Base-by-base conservation (phyloP, 2,113 vertebrate species). In the Opisthocomus hoazin region DNA sequence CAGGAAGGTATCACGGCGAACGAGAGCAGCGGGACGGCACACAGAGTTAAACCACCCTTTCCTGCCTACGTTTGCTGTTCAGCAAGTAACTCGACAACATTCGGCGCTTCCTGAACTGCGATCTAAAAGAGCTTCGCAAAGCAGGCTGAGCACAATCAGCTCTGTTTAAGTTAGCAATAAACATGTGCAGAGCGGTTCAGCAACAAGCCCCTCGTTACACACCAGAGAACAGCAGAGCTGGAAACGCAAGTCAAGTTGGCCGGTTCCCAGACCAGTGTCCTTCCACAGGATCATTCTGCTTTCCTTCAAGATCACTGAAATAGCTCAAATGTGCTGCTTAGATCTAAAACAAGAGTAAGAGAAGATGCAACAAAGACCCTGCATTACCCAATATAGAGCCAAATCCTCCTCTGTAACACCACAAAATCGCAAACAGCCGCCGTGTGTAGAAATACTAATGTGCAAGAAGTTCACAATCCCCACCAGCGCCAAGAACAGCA, bases 281-380 rank as follows among this genome's bases (percentile, higher is more conserved):
- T 94, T 93, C 79, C 92, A 84, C 69, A 68, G 73, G 74, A 90
- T 48, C 83, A 51, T 54, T 83, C 73, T 78, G 85, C 83, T 68
- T 93, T 85, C 88, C 76, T 90, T 91, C 43, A 26, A 61, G 41
- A 95, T 53, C 83, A 81, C 83, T 81, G 76, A 96, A 94, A 97
- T 87, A 95, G 93, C 92, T 93, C 86, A 94, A 53, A 66, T 64
- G 71, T 26, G 27, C 93, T 86, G 83, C 79, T 9, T 54, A 29
- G 39, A 60, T 74, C 92, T 93, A 93, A 95, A 95, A 90, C 89
- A 92, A 84, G 92, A 80, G 75, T 27, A 79, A 73, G 43, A 84
- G 24, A 81, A 90, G 83, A 90, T 57, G 57, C 53, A 83, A 78
- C 36, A 77, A 61, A 74, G 81, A 86, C 68, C 57, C 64, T 56